Evolutionary conservation across 2,113 vertebrate species (phyloP).

Genomic region (Glaucomys volans): DNA sequence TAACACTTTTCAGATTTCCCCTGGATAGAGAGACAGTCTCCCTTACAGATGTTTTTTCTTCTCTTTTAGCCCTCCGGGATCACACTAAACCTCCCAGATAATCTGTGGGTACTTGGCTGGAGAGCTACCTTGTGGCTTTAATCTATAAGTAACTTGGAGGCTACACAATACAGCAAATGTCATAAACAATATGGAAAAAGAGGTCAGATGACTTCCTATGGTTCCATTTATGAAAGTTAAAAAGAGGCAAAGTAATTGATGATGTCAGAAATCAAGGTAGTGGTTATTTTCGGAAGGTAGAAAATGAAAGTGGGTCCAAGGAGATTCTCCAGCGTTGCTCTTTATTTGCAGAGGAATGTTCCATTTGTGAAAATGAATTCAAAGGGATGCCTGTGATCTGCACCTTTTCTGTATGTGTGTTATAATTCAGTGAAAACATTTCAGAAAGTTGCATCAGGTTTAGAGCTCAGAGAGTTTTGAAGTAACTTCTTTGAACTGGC

Average conservation of each 20-base stretch:
- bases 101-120: neutral
- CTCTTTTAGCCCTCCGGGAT: neutral
- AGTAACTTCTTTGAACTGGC: conserved; percentile 73
- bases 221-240: neutral
- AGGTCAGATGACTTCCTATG: neutral
- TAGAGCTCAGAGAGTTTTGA: conserved; percentile 50
- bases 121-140: neutral
- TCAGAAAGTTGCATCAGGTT: neutral
- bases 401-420: neutral
- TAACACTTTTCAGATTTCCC: neutral
- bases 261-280: neutral
- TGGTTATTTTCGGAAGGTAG: neutral
- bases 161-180: neutral
- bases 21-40: neutral
- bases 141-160: neutral
- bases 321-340: neutral
- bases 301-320: neutral
- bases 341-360: neutral
- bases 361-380: neutral
- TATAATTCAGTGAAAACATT: conserved; percentile 14
- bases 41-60: neutral
- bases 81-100: neutral
- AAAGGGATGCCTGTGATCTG: neutral
- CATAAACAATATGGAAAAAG: neutral
- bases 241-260: neutral